These are phyloP conservation scores for Marcusenius ussheri DNA, from an alignment of 2,113 vertebrate species.

Conservation along the genomic window DNA sequence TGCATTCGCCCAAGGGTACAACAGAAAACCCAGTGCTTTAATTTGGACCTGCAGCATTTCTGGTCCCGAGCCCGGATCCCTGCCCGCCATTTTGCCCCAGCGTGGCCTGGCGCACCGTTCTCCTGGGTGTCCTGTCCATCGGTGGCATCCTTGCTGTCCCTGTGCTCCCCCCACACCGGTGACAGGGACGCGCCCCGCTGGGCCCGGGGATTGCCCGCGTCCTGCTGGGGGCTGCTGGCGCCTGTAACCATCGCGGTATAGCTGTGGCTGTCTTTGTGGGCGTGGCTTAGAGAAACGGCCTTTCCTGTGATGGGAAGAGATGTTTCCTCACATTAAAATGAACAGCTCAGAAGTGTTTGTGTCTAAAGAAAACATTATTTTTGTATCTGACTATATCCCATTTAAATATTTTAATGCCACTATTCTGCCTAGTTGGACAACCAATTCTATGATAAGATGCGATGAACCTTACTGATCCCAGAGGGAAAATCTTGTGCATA, in stretches of 20 bases:
- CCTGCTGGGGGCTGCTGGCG: slow-evolving; percentile 39
- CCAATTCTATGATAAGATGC: neutral
- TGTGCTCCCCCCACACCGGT: slow-evolving; percentile 69
- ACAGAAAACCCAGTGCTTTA: neutral
- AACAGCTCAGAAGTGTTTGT: neutral
- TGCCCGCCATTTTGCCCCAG: neutral
- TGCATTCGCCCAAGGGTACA: neutral
- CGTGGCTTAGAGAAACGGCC: neutral
- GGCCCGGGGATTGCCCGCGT: slow-evolving; percentile 23
- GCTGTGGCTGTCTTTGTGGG: neutral
- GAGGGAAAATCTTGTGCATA: neutral
- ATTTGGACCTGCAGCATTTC: neutral
- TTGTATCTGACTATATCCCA: neutral
- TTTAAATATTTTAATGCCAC: neutral
- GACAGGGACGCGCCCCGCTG: slow-evolving; percentile 52
- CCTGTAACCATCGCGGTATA: neutral
- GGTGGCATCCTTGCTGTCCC: slow-evolving; percentile 58
- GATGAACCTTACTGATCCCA: neutral
- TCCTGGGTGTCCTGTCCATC: slow-evolving; percentile 69
- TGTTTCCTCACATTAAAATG: neutral
- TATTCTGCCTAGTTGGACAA: neutral
- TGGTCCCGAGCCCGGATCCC: neutral
- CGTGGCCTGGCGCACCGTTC: slow-evolving; percentile 46
- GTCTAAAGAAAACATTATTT: neutral
- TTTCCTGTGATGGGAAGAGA: neutral